Conservation (phyloP, 2,888 invertebrate genomes). For the Dromius quadrimaculatus region DNA sequence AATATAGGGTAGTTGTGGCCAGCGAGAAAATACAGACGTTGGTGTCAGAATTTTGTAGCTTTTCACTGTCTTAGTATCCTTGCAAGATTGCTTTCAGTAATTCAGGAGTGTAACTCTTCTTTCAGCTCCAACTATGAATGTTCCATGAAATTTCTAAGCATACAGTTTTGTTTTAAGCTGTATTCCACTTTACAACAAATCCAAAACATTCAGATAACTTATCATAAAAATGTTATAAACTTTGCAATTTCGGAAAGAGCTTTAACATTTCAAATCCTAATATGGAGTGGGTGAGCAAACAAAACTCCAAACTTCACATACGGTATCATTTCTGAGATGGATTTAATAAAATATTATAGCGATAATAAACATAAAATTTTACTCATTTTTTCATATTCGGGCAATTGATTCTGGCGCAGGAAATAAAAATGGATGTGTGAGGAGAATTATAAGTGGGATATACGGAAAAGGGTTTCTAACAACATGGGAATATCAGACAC, state of each 20-base stretch:
- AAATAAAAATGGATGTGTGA: neutral
- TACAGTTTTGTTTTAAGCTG: neutral
- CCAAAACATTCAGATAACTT: too few relatives aligned
- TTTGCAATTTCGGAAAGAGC: too few relatives aligned
- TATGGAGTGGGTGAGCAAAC: too few relatives aligned
- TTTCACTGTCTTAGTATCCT: neutral
- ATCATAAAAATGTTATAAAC: too few relatives aligned
- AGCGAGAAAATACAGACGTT: neutral
- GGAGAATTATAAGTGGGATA: neutral
- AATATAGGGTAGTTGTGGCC: conserved; percentile 38
- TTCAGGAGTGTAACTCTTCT: neutral
- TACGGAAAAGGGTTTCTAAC: neutral
- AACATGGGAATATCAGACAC: neutral
- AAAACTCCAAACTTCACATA: too few relatives aligned
- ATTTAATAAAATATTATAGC: too few relatives aligned
- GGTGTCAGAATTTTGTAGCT: neutral
- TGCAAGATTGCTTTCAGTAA: neutral
- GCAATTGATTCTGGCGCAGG: neutral
- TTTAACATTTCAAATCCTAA: too few relatives aligned
- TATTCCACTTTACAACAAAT: too few relatives aligned
- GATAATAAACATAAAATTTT: too few relatives aligned
- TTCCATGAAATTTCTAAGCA: neutral
- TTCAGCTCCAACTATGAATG: neutral
- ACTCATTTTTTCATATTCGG: neutral
- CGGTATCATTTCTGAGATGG: too few relatives aligned